Conservation (phyloP, 2,888 invertebrate species). For the Sphaerophoria taeniata region DNA sequence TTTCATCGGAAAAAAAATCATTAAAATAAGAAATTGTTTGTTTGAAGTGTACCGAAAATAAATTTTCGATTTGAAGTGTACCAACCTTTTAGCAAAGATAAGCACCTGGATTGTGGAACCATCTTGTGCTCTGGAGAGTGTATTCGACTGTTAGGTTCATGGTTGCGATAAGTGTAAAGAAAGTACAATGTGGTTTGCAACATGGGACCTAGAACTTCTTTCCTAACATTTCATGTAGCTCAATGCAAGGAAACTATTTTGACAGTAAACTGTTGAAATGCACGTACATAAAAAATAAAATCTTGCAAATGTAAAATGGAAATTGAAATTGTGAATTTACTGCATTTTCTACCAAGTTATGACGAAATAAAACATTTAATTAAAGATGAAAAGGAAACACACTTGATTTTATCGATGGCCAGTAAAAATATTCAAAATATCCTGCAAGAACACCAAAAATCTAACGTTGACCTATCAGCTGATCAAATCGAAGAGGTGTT, state of each 20-base stretch:
- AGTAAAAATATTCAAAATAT: slow-evolving; percentile 60
- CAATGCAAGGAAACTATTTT: background rate
- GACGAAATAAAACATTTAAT: slow-evolving; percentile 76
- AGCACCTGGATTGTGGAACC: no score
- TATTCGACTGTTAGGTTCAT: no score
- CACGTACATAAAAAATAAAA: no score
- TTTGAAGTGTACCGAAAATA: no score
- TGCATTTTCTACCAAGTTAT: slow-evolving; percentile 77
- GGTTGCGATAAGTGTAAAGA: no score
- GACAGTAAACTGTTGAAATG: background rate
- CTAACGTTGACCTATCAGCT: background rate
- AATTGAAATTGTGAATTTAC: slow-evolving; percentile 69
- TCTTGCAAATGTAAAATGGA: background rate
- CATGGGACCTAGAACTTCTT: no score
- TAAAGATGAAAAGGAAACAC: slow-evolving; percentile 77
- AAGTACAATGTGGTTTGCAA: no score
- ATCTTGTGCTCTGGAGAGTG: no score
- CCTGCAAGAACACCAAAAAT: background rate
- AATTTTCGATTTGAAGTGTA: no score
- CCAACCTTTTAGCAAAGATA: no score
- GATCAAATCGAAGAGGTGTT: slow-evolving; percentile 75
- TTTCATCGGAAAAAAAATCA: no score
- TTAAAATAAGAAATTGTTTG: no score
- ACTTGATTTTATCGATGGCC: slow-evolving; percentile 78
- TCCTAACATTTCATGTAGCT: background rate